Evolutionary conservation across 2,888 invertebrate species (phyloP).

Genomic region (Yponomeuta malinellus): DNA sequence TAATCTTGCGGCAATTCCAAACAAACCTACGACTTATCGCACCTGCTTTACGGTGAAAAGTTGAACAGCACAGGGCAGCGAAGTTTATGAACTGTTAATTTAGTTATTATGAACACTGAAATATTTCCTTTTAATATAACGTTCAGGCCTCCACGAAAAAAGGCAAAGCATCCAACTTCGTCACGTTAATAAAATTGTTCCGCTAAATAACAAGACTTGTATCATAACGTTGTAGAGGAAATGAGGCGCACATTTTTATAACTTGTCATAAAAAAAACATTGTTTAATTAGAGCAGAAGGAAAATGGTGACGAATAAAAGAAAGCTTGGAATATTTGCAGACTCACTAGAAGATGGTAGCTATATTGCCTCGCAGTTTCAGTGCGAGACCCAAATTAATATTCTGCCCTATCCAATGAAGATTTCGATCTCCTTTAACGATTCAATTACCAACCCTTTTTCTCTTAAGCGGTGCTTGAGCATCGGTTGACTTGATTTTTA

Average conservation of each 20-base stretch:
- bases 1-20: background rate
- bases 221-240: background rate
- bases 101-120: background rate
- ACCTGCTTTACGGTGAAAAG: background rate
- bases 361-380: slow-evolving; percentile 16
- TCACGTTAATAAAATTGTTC: background rate
- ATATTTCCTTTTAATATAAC: background rate
- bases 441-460: too few relatives aligned
- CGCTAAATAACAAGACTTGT: slow-evolving; percentile 1
- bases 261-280: slow-evolving; percentile 9
- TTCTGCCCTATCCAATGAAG: background rate
- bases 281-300: slow-evolving; percentile 13
- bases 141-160: background rate
- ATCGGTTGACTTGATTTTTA: too few relatives aligned
- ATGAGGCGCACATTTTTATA: slow-evolving; percentile 6
- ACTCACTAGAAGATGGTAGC: slow-evolving; percentile 9
- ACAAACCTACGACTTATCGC: background rate
- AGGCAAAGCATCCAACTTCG: background rate
- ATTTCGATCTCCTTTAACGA: background rate
- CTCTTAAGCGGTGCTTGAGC: too few relatives aligned
- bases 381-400: background rate
- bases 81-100: background rate
- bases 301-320: slow-evolving; percentile 5
- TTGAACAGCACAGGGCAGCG: background rate
- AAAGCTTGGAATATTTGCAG: slow-evolving; percentile 9